Conservation (phyloP, 2,888 invertebrate species). For the Acrobasis consociella region DNA sequence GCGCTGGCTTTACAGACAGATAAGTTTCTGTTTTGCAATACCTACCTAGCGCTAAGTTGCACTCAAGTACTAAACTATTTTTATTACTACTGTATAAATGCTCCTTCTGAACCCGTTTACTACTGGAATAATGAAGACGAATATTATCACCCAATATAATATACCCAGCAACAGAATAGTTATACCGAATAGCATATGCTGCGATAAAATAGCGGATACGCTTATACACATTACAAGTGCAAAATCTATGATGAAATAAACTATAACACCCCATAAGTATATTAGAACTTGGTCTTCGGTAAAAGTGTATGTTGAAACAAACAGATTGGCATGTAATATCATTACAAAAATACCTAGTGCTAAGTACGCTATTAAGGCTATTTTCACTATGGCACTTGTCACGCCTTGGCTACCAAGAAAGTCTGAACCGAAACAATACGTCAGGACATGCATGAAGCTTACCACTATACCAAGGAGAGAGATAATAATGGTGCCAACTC, state of each 20-base stretch:
- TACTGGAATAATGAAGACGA: conserved; percentile 46
- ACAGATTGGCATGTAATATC: conserved; percentile 43
- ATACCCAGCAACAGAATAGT: conserved; percentile 36
- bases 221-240: conserved; percentile 32
- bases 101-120: conserved; percentile 60
- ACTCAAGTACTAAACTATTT: conserved; percentile 1
- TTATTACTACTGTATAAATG: conserved; percentile 49
- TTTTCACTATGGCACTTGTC: conserved; percentile 26
- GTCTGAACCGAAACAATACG: conserved; percentile 35
- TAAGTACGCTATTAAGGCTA: conserved; percentile 46
- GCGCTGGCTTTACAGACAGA: too few species aligned
- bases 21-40: too few species aligned
- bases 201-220: conserved; percentile 31
- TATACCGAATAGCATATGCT: conserved; percentile 29
- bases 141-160: conserved; percentile 48
- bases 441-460: conserved; percentile 41
- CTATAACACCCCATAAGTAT: conserved; percentile 51
- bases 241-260: conserved; percentile 47
- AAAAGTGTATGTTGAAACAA: conserved; percentile 48
- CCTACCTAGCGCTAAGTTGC: not conserved
- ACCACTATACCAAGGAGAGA: conserved; percentile 45
- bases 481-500: conserved; percentile 51
- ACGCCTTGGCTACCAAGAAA: conserved; percentile 33
- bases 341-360: conserved; percentile 47
- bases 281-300: conserved; percentile 53